Percentiles rank a stretch among this genome's conserved stretches.
Conservation (phyloP, 2,113 vertebrate species). For the Tragulus kanchil region DNA sequence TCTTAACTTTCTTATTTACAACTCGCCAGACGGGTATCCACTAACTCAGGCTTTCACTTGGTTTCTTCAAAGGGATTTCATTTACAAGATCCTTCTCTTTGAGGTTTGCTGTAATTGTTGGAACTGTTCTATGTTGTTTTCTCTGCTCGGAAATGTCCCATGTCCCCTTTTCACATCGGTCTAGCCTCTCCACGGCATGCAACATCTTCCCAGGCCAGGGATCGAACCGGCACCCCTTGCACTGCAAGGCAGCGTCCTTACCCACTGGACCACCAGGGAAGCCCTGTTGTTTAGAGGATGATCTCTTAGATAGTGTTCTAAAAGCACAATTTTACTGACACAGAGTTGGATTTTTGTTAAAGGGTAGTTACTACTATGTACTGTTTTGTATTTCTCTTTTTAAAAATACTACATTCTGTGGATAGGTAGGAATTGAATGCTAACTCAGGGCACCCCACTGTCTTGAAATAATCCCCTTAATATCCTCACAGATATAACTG, state of each 20-base stretch:
- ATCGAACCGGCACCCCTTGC: too few species aligned
- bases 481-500: background rate
- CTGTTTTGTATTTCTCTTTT: background rate
- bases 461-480: background rate
- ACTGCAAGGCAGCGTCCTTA: too few species aligned
- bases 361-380: background rate
- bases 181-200: too few species aligned
- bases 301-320: background rate
- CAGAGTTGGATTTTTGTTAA: background rate
- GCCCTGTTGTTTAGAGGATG: background rate
- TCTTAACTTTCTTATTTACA: background rate
- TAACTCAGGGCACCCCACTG: background rate
- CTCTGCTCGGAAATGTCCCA: too few species aligned
- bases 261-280: too few species aligned
- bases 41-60: background rate
- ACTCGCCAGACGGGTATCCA: background rate
- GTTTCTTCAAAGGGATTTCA: background rate
- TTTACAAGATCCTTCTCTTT: background rate
- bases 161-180: too few species aligned
- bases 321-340: background rate
- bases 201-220: too few species aligned
- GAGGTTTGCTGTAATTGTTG: background rate
- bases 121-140: too few species aligned
- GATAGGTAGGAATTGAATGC: background rate
- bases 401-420: background rate